Base-by-base conservation (phyloP, 2,113 vertebrate genomes). In the Syrmaticus mikado region DNA sequence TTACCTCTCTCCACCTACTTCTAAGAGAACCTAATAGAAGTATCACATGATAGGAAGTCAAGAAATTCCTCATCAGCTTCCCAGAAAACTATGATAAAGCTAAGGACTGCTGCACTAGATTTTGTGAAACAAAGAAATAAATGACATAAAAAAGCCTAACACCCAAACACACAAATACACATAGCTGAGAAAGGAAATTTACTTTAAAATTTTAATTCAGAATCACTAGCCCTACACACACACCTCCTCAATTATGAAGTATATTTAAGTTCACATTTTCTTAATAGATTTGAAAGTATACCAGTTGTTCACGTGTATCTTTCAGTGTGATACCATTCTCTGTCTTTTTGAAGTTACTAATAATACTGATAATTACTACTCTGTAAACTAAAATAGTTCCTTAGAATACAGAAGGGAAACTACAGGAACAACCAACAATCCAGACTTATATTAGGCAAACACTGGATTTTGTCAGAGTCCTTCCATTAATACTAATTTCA, bases 201-300 rank as follows among this genome's bases (percentile, higher is more conserved):
- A 12, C 22, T 10, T 10, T 43, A 8, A 11, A 48, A 12, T 3
- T 43, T 18, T 1, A 1, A 41, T 15, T 43, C 21, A 21, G 74
- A 73, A 41, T 0, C 22, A 45, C 11, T 66, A 55, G 20, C 13
- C 18, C 21, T 73, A 58, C 55, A 20, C 55, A 58, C 9, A n/a
- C 22, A 10, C 9, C 5, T 6, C 9, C 8, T 1, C 1, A 13
- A 55, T 53, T 45, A 21, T 21, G 25, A 40, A 4, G 27, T 15
- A 52, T 34, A 52, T 76, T 66, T 28, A n/a, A 8, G 45, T 4
- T 85, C 28, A 73, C 11, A 53, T 60, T 66, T 67, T 90, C n/a
- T 25, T 66, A 53, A 20, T 65, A 20, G 34, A 48, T 61, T 73
- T 55, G 21, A 78, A 78, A 36, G 8, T 13, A 15, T 53, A 67